A percentile compares a stretch with the other conserved stretches of the same genome.
Conservation (phyloP, 2,797 vertebrate genomes). For the Sandelia bainsii region DNA sequence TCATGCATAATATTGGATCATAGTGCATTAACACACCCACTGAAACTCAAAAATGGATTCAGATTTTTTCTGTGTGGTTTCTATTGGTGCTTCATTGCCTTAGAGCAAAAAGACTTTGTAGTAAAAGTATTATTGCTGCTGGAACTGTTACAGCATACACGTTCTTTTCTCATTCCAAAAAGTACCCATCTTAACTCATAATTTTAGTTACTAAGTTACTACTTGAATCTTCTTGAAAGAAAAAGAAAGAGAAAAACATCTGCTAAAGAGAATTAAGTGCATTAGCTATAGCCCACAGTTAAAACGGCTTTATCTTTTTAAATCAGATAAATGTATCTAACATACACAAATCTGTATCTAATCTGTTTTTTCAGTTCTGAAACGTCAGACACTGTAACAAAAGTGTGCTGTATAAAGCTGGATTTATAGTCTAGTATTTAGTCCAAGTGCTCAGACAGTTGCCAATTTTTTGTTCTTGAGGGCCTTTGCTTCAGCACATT, state of each 20-base stretch:
- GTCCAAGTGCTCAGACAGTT: no score
- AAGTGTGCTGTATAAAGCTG: no score
- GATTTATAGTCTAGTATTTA: no score
- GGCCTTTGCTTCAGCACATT: no score
- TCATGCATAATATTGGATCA: slow-evolving; percentile 53
- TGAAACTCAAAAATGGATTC: slow-evolving; percentile 27
- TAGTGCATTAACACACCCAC: slow-evolving; percentile 36
- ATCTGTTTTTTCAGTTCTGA: no score
- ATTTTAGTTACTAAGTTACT: background rate
- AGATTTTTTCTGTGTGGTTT: slow-evolving; percentile 37
- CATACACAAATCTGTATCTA: no score
- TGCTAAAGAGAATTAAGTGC: no score
- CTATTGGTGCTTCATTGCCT: slow-evolving; percentile 10
- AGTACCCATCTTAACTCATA: slow-evolving; percentile 42
- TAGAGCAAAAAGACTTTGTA: background rate
- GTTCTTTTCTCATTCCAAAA: slow-evolving; percentile 21
- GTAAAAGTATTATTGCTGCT: slow-evolving; percentile 12
- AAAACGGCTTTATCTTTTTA: no score
- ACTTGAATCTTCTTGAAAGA: background rate
- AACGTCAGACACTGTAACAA: no score
- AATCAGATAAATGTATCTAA: no score
- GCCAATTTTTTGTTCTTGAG: no score
- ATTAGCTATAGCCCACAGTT: no score
- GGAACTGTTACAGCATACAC: slow-evolving; percentile 1
- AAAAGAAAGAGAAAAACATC: background rate